Evolutionary conservation across 2,113 vertebrate genomes (phyloP), one percentile per base, ranked within the genome.

Genomic region (Caloenas nicobarica): DNA sequence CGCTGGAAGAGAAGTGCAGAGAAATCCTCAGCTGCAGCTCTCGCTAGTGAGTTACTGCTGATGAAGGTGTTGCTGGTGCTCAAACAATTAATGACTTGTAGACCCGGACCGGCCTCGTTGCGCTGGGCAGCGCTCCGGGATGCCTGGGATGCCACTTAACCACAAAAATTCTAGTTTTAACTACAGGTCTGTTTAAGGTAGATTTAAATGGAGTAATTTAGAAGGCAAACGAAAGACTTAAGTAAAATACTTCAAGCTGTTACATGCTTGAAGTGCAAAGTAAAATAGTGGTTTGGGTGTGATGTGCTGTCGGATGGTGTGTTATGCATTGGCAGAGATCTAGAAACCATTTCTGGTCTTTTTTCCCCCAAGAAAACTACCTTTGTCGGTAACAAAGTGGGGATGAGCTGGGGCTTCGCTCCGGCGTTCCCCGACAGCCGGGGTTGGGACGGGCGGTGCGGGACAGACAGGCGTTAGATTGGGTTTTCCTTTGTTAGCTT

Each of bases 11-110:
- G 42, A 17, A 16, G 17, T 8, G 16, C 42, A 40, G 87, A 78
- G 86, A 89, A 95, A 92, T 81, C 90, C 93, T 95, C 94, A 57
- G 42, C 53, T 79, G 81, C 91, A 61, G 80, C 23, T 33, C 64
- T 94, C 13, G 1, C 65, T 95, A 57, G 84, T 80, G 91, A 92
- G 87, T 79, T 89, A 16, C 57, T 84, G 76, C 65, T 62, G 93
- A 74, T 61, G 62, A 54, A 74, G 95, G 93, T 76, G 82, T 57
- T 83, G 77, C 82, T 46, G 62, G 73, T 74, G 88, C 77, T 86
- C n/a, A 21, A 19, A 19, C 76, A 29, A 85, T 95, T 91, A 95
- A 87, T 72, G 92, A 44, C 56, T 50, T 78, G 81, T 15, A 22
- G 61, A 11, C 86, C 42, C 40, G 13, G 64, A 14, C n/a, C 21